Evolutionary conservation across 1,140 invertebrate species (phyloP).

Genomic region (Drosophila funebris): DNA sequence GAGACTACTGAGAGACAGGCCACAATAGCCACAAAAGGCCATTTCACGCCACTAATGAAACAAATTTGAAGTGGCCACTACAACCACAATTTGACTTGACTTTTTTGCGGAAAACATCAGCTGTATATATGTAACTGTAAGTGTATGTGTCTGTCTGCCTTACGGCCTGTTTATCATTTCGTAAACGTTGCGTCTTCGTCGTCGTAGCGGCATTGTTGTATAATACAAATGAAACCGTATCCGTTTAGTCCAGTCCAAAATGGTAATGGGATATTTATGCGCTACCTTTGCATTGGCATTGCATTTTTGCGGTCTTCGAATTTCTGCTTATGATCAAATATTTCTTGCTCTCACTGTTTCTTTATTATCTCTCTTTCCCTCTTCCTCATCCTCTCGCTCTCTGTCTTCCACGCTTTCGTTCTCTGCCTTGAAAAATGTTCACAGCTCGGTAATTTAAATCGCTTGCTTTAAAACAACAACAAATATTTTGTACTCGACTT

Average conservation of each 20-base stretch:
- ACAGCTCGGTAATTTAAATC: constrained; percentile 64
- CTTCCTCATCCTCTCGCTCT: background rate
- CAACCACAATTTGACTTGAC: constrained; percentile 38
- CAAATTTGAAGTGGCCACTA: constrained; percentile 76
- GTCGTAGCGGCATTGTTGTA: constrained; percentile 49
- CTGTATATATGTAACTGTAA: constrained; percentile 4
- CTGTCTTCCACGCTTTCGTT: background rate
- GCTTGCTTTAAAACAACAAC: constrained; percentile 10
- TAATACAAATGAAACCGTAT: constrained; percentile 62
- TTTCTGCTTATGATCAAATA: constrained; percentile 77
- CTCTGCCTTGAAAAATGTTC: constrained; percentile 35
- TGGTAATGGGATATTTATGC: constrained; percentile 73
- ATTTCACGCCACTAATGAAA: constrained; percentile 79
- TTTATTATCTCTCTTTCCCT: background rate
- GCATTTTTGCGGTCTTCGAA: constrained; percentile 44
- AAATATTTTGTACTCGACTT: constrained; percentile 2
- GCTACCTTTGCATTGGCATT: constrained; percentile 32
- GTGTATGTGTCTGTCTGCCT: background rate
- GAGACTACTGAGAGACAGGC: background rate
- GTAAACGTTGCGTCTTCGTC: constrained; percentile 49
- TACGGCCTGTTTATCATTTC: constrained; percentile 25
- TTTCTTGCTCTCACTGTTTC: constrained; percentile 25
- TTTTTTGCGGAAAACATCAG: constrained; percentile 49
- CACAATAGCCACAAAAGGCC: constrained; percentile 56
- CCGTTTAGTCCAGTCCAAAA: constrained; percentile 42